phyloP scores from a whole-genome alignment of 2,113 vertebrate species.

The Oncorhynchus gorbuscha region DNA sequence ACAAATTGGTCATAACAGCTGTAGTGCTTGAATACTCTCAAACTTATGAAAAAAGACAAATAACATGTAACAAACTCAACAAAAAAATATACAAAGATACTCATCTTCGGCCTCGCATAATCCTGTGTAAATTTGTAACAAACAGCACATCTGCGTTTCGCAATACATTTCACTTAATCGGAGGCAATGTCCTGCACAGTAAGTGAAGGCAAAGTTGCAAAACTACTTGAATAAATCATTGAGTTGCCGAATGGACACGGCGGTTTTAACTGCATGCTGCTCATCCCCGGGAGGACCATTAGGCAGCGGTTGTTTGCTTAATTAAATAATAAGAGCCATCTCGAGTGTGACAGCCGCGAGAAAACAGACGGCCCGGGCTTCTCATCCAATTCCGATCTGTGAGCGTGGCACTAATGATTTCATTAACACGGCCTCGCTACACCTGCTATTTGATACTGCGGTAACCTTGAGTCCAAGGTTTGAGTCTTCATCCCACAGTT shows the following conservation, averaged over 20 bases:
- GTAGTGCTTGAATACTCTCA: neutral
- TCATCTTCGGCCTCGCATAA: too few species aligned
- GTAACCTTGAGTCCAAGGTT: conserved; percentile 65
- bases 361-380: conserved; percentile 66
- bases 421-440: conserved; percentile 70
- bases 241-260: conserved; percentile 38
- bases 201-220: conserved; percentile 18
- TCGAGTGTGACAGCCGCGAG: conserved; percentile 59
- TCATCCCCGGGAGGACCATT: conserved; percentile 45
- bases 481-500: neutral
- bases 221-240: conserved; percentile 24
- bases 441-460: conserved; percentile 67
- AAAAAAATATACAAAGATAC: neutral
- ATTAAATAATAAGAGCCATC: conserved; percentile 67
- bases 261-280: conserved; percentile 21
- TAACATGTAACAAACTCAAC: neutral
- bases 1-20: too few species aligned
- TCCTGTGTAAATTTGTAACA: too few species aligned
- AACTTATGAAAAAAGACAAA: conserved; percentile 4
- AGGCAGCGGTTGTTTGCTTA: conserved; percentile 61
- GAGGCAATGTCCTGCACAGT: conserved; percentile 9
- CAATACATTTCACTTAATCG: neutral
- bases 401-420: conserved; percentile 73
- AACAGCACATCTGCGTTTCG: too few species aligned
- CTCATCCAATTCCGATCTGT: conserved; percentile 52